Percentiles rank a stretch among this genome's conserved stretches.
Conservation (phyloP, 2,797 vertebrate species). For the Esox masquinongy region DNA sequence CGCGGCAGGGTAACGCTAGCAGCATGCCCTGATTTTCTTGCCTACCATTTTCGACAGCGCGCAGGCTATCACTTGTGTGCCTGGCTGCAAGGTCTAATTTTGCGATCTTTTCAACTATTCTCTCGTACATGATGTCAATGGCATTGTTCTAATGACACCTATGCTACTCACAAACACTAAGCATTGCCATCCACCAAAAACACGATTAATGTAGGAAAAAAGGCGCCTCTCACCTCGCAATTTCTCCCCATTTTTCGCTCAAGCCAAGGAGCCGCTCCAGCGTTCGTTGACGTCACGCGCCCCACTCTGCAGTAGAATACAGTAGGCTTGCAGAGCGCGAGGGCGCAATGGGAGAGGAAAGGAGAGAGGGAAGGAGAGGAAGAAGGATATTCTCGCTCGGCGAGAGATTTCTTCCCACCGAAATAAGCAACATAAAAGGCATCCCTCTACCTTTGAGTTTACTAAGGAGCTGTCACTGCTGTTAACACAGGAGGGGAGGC, state of each 20-base stretch:
- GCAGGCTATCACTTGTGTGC: slow-evolving; percentile 16
- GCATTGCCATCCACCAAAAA: slow-evolving; percentile 10
- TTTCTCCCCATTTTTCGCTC: slow-evolving; percentile 73
- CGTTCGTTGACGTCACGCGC: slow-evolving; percentile 80
- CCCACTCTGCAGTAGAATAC: slow-evolving; percentile 78
- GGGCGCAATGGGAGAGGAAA: slow-evolving; percentile 52
- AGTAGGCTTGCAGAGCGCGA: slow-evolving; percentile 59
- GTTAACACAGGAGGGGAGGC: not conserved
- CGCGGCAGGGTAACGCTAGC: slow-evolving; percentile 9
- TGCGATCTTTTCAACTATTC: slow-evolving; percentile 42
- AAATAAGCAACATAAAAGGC: slow-evolving; percentile 5
- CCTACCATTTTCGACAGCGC: slow-evolving; percentile 30
- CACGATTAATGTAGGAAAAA: slow-evolving; percentile 32
- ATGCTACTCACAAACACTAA: slow-evolving; percentile 11
- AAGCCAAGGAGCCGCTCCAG: slow-evolving; percentile 73
- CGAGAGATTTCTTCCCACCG: slow-evolving; percentile 2
- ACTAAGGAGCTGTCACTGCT: not conserved
- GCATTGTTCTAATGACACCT: slow-evolving; percentile 6
- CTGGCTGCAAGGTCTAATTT: slow-evolving; percentile 21
- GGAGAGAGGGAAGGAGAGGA: not conserved
- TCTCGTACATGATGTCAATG: slow-evolving; percentile 37
- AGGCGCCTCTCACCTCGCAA: slow-evolving; percentile 74
- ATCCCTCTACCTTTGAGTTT: slow-evolving; percentile 6
- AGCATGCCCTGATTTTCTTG: slow-evolving; percentile 16
- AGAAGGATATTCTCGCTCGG: not conserved